These are phyloP conservation scores for Protaetia brevitarsis DNA, from an alignment of 1,140 invertebrate species.

Conservation along the genomic window DNA sequence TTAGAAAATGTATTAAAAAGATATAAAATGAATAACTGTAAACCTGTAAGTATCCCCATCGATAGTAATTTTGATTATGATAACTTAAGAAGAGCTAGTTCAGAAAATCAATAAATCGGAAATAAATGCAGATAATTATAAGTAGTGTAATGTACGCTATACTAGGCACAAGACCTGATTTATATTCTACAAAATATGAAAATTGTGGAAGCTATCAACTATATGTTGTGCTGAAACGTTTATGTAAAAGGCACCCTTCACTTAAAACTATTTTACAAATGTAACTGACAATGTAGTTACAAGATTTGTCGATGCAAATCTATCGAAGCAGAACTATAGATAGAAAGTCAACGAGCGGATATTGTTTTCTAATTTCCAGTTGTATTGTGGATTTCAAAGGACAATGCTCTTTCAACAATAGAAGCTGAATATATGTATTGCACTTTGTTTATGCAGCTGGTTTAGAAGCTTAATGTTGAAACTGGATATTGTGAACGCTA, in stretches of 20 bases:
- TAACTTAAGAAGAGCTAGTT: neutral
- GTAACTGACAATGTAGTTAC: conserved; percentile 32
- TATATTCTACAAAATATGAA: conserved; percentile 25
- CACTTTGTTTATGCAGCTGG: too few relatives aligned
- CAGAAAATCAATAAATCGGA: conserved; percentile 26
- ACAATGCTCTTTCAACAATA: too few relatives aligned
- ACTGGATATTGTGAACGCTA: too few relatives aligned
- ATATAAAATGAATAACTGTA: conserved; percentile 24
- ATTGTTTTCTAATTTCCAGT: too few relatives aligned
- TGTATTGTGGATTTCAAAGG: too few relatives aligned
- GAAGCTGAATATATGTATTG: too few relatives aligned
- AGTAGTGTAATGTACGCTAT: conserved; percentile 31
- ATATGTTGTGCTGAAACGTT: conserved; percentile 28
- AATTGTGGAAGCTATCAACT: conserved; percentile 16
- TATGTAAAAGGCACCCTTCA: conserved; percentile 40
- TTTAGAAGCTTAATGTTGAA: too few relatives aligned
- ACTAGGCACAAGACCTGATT: conserved; percentile 28
- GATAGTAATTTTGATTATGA: conserved; percentile 25
- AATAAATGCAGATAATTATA: conserved; percentile 28
- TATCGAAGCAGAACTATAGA: conserved; percentile 35
- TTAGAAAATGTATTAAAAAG: conserved; percentile 21
- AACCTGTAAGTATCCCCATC: conserved; percentile 21
- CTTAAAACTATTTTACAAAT: conserved; percentile 26
- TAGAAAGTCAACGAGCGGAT: too few relatives aligned
- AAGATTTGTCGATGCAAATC: conserved; percentile 43